These are phyloP conservation scores for Pipistrellus kuhlii DNA, from an alignment of 2,797 vertebrate species.

Conservation along the genomic window DNA sequence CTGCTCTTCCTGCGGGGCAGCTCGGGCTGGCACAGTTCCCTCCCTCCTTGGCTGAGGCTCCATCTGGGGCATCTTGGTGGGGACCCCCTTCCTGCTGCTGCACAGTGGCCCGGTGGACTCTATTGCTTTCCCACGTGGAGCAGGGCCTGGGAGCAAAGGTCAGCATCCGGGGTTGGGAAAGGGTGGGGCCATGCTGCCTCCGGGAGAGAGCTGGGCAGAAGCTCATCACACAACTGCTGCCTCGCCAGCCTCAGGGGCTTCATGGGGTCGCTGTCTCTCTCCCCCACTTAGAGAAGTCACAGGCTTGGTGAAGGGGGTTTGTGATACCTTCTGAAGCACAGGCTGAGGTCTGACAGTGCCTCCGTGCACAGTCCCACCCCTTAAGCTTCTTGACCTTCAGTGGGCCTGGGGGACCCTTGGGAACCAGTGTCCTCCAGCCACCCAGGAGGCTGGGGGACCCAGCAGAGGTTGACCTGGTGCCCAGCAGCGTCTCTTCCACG, in stretches of 20 bases:
- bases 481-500: too few relatives aligned
- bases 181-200: background rate
- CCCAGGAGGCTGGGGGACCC: background rate
- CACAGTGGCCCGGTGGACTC: conserved; percentile 71
- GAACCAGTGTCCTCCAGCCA: background rate
- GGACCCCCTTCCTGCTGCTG: background rate
- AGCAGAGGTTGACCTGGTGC: background rate
- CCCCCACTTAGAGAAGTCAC: too few relatives aligned
- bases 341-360: background rate
- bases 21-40: conserved; percentile 31
- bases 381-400: background rate
- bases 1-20: background rate
- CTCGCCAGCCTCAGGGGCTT: background rate
- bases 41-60: background rate
- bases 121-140: conserved; percentile 49
- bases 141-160: background rate
- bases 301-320: background rate
- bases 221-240: background rate
- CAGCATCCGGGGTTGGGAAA: background rate
- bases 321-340: background rate
- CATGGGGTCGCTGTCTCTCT: background rate
- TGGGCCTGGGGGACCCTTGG: background rate
- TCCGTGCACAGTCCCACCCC: rapidly evolving
- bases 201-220: too few relatives aligned
- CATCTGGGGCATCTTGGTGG: conserved; percentile 61